Percentiles rank a stretch among this genome's conserved stretches.
Conservation (phyloP, 2,797 vertebrate species). For the Smutsia gigantea region DNA sequence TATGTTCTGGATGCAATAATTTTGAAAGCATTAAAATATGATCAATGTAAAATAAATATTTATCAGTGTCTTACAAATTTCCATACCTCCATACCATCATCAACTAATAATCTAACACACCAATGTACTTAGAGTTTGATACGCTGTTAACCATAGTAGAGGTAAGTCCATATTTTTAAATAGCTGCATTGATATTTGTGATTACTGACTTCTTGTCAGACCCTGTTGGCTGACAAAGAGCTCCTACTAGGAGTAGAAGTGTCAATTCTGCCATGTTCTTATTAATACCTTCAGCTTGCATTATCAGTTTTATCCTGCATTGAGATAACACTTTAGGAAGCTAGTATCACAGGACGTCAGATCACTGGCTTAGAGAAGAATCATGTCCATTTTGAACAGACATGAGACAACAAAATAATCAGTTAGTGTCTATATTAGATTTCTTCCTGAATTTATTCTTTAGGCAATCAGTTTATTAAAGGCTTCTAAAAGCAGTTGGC, state of each 20-base stretch:
- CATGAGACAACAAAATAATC: slow-evolving; percentile 65
- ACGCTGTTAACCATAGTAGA: not conserved
- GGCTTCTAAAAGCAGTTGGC: slow-evolving; percentile 71
- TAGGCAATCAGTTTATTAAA: slow-evolving; percentile 67
- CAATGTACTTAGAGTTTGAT: not conserved
- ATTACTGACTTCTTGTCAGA: slow-evolving; percentile 26
- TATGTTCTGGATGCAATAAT: not conserved
- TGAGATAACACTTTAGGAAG: slow-evolving; percentile 20
- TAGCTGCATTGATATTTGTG: not conserved
- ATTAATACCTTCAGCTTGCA: not conserved
- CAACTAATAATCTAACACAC: not conserved
- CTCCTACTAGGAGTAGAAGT: not conserved
- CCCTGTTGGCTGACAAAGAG: not conserved
- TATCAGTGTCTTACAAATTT: not conserved
- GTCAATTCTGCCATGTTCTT: not conserved
- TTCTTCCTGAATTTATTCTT: slow-evolving; percentile 60
- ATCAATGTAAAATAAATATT: not conserved
- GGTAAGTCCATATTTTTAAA: slow-evolving; percentile 21
- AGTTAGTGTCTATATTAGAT: slow-evolving; percentile 63
- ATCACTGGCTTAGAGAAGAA: slow-evolving; percentile 47
- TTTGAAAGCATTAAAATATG: not conserved
- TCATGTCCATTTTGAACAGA: slow-evolving; percentile 35
- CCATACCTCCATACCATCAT: not conserved
- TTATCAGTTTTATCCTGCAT: not conserved
- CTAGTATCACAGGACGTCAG: not conserved